phyloP scores from a whole-genome alignment of 2,113 vertebrate genomes.

The Casuarius casuarius region DNA sequence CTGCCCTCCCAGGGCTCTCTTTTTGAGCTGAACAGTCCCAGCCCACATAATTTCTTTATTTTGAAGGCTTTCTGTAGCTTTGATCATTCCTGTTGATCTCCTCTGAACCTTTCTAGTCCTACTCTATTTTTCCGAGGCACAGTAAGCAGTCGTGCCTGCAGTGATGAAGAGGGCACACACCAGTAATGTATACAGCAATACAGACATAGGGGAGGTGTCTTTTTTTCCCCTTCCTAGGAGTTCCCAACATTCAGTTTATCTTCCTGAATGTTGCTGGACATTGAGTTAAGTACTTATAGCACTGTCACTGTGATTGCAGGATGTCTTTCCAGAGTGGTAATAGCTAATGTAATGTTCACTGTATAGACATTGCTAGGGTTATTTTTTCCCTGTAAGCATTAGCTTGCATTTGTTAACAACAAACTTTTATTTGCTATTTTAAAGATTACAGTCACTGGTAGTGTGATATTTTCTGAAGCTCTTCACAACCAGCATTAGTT shows the following conservation, averaged over 20 bases:
- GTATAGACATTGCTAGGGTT: not conserved
- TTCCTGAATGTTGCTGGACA: not conserved
- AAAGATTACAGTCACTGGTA: not conserved
- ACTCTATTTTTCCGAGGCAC: not conserved
- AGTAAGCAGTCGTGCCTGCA: not conserved
- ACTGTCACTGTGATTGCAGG: not conserved
- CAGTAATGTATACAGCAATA: not conserved
- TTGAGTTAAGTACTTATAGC: not conserved
- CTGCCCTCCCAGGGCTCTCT: not conserved
- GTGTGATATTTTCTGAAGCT: not conserved
- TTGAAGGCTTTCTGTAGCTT: not conserved
- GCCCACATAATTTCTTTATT: not conserved
- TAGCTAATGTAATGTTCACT: not conserved
- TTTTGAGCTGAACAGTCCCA: not conserved
- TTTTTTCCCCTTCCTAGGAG: not conserved
- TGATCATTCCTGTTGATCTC: conserved; percentile 1
- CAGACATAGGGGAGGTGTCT: not conserved
- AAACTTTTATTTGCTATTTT: not conserved
- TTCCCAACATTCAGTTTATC: not conserved
- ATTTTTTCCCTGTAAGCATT: not conserved
- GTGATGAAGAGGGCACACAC: not conserved
- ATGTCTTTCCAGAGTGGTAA: not conserved
- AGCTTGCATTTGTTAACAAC: not conserved
- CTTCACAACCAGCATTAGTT: not conserved
- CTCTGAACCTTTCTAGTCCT: not conserved